These are phyloP conservation scores for Amniataba percoides DNA, from an alignment of 2,797 vertebrate species.

Conservation along the genomic window DNA sequence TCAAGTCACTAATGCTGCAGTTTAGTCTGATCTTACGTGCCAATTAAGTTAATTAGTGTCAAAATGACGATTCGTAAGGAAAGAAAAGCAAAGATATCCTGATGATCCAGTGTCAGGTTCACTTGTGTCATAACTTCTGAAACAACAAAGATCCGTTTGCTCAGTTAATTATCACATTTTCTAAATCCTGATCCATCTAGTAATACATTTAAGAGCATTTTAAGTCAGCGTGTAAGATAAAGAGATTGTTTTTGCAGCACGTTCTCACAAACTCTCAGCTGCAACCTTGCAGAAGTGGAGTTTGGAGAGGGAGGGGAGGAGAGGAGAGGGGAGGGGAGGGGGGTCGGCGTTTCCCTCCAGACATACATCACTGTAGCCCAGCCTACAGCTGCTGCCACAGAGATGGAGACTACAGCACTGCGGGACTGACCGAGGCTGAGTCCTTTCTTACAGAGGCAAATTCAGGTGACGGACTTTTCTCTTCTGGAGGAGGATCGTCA, in stretches of 20 bases:
- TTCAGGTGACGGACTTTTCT: constrained; percentile 37
- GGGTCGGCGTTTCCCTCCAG: constrained; percentile 63
- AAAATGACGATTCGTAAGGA: background rate
- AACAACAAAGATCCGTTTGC: background rate
- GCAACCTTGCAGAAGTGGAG: constrained; percentile 69
- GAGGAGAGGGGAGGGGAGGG: background rate
- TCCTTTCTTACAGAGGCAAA: constrained; percentile 19
- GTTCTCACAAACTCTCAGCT: constrained; percentile 56
- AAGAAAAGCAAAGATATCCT: background rate
- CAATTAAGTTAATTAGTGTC: background rate
- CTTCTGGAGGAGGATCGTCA: background rate
- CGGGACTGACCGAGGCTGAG: constrained; percentile 67
- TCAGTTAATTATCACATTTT: too few species aligned
- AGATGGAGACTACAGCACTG: constrained; percentile 77
- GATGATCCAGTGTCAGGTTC: background rate
- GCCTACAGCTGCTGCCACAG: constrained; percentile 68
- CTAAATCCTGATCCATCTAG: background rate
- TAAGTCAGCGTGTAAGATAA: background rate
- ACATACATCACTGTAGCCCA: constrained; percentile 69
- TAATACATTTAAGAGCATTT: background rate
- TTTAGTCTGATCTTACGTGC: background rate
- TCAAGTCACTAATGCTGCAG: accelerated
- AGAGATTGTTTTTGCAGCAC: constrained; percentile 13
- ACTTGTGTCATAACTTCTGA: background rate
- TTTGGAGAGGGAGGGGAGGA: constrained; percentile 48